Evolutionary conservation across 2,797 vertebrate species (phyloP).

Genomic region (Protonibea diacanthus): DNA sequence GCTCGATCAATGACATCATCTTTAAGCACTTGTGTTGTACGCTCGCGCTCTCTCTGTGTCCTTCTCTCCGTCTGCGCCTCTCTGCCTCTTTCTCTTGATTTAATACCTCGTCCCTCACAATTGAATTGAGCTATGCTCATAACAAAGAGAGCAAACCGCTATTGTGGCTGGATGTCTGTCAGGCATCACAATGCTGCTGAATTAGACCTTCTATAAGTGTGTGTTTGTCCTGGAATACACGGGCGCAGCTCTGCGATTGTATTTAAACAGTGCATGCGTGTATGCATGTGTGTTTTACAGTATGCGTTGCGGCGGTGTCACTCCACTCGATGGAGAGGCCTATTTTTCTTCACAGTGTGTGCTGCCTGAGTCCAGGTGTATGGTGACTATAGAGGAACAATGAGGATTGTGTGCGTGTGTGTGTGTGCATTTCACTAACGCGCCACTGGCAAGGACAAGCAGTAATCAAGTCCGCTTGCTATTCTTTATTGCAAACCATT

Average conservation of each 20-base stretch:
- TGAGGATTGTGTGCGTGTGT: slow-evolving; percentile 44
- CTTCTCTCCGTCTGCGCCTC: neutral
- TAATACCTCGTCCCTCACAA: slow-evolving; percentile 26
- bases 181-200: slow-evolving; percentile 36
- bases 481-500: slow-evolving; percentile 63
- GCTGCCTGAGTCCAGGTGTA: slow-evolving; percentile 42
- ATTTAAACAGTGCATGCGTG: slow-evolving; percentile 11
- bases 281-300: slow-evolving; percentile 10
- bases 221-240: slow-evolving; percentile 12
- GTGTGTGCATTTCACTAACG: slow-evolving; percentile 38
- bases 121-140: slow-evolving; percentile 42
- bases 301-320: slow-evolving; percentile 7
- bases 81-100: slow-evolving; percentile 35
- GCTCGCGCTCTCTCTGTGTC: slow-evolving; percentile 18
- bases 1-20: slow-evolving; percentile 55
- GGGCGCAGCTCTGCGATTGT: neutral
- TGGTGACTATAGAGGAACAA: slow-evolving; percentile 53
- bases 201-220: slow-evolving; percentile 13
- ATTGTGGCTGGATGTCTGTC: slow-evolving; percentile 57
- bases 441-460: slow-evolving; percentile 63
- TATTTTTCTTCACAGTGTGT: slow-evolving; percentile 13
- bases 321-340: slow-evolving; percentile 9
- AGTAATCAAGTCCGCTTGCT: slow-evolving; percentile 67
- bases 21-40: slow-evolving; percentile 6
- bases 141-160: slow-evolving; percentile 67